A percentile compares a stretch with the other conserved stretches of the same genome.
phyloP scores from a whole-genome alignment of 1,140 invertebrate genomes.

The Lepidostoma basale region DNA sequence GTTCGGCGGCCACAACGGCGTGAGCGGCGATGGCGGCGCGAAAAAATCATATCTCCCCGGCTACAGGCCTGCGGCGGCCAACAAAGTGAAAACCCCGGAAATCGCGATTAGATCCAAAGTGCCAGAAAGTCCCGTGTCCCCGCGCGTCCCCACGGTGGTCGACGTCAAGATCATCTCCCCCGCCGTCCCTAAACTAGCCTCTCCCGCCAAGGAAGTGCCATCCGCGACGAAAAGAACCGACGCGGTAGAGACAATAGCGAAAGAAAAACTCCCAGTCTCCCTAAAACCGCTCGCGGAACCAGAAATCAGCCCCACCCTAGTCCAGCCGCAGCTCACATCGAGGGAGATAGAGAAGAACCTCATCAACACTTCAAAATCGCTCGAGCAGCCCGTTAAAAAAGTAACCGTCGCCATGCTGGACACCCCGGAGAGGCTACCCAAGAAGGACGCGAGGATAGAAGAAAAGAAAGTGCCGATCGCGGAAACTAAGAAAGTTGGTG shows the following conservation, averaged over 20 bases:
- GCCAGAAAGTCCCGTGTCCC: background rate
- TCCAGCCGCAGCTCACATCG: conserved; percentile 61
- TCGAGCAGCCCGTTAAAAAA: conserved; percentile 61
- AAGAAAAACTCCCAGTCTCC: conserved; percentile 38
- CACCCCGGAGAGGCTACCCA: conserved; percentile 1
- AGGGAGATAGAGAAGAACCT: conserved; percentile 74
- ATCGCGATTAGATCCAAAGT: background rate
- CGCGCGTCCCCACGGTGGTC: background rate
- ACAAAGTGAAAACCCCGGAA: conserved; percentile 46
- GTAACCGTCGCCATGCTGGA: conserved; percentile 56
- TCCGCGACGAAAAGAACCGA: background rate
- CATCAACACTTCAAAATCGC: conserved; percentile 69
- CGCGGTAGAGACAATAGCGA: background rate
- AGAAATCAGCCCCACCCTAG: conserved; percentile 15
- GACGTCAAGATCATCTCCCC: conserved; percentile 8
- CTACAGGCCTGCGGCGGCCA: conserved; percentile 49
- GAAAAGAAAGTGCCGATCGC: conserved; percentile 39
- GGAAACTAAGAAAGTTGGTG: conserved; percentile 49
- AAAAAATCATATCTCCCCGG: conserved; percentile 61
- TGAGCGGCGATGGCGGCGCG: conserved; percentile 46
- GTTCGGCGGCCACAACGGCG: conserved; percentile 54
- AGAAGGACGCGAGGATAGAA: conserved; percentile 44
- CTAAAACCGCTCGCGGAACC: background rate
- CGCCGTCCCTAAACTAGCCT: conserved; percentile 16
- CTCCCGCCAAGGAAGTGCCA: conserved; percentile 27